phyloP scores from a whole-genome alignment of 2,888 invertebrate genomes.

The Lucinisca nassula region DNA sequence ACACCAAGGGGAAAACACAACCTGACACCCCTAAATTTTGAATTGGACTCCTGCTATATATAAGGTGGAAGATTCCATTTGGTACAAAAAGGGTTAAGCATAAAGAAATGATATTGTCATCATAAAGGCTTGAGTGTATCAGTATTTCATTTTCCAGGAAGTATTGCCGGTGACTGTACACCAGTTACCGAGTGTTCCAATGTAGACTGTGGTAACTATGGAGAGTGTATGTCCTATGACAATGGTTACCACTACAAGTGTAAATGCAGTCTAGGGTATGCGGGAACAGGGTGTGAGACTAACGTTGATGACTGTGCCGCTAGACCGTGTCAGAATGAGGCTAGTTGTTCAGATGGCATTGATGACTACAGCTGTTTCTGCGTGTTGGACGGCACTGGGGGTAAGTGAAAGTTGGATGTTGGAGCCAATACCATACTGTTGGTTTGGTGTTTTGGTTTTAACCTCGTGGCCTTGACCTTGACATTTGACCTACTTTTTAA shows the following conservation, averaged over 20 bases:
- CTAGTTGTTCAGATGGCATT: slow-evolving; percentile 64
- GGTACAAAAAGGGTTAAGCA: too few relatives aligned
- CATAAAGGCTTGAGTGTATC: too few relatives aligned
- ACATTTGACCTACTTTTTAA: too few relatives aligned
- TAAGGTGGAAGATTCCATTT: too few relatives aligned
- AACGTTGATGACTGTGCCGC: slow-evolving; percentile 66
- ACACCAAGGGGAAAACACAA: too few relatives aligned
- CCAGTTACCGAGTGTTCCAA: slow-evolving; percentile 3
- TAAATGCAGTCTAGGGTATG: slow-evolving; percentile 67
- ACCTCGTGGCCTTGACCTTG: too few relatives aligned
- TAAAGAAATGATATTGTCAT: too few relatives aligned
- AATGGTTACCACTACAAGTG: slow-evolving; percentile 66
- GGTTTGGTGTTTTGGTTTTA: too few relatives aligned
- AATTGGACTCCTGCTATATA: too few relatives aligned
- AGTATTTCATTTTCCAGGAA: not conserved
- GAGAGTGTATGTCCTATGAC: slow-evolving; percentile 62
- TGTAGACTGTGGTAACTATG: slow-evolving; percentile 46
- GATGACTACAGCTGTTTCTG: slow-evolving; percentile 69
- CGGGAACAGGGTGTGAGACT: slow-evolving; percentile 60
- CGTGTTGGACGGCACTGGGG: slow-evolving; percentile 49
- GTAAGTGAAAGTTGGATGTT: slow-evolving; percentile 24
- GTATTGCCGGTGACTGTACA: not conserved
- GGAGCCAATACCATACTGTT: not conserved
- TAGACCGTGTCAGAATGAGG: slow-evolving; percentile 69
- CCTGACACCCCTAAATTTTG: too few relatives aligned